Evolutionary conservation across 2,888 invertebrate genomes (phyloP).

Genomic region (Pyralis farinalis): DNA sequence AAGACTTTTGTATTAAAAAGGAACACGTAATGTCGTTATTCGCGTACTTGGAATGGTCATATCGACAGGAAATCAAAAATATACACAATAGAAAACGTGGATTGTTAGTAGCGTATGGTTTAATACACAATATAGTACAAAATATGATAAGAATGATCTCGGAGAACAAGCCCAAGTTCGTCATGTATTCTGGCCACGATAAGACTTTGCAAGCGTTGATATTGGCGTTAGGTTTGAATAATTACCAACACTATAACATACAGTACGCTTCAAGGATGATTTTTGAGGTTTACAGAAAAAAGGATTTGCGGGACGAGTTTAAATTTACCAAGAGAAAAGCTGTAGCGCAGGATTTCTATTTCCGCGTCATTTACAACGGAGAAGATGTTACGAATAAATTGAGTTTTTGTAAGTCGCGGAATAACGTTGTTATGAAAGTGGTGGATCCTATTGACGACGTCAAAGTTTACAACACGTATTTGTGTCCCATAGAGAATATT

Average conservation of each 20-base stretch:
- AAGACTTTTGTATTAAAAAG: constrained; percentile 82
- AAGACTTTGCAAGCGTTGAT: constrained; percentile 92
- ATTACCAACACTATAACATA: constrained; percentile 84
- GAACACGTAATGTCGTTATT: constrained; percentile 90
- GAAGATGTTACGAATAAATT: constrained; percentile 91
- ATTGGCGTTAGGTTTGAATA: constrained; percentile 87
- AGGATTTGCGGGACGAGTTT: constrained; percentile 65
- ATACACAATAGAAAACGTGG: constrained; percentile 83
- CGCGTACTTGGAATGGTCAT: constrained; percentile 91
- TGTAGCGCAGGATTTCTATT: constrained; percentile 86
- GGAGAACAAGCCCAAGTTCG: constrained; percentile 86
- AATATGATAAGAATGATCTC: constrained; percentile 91
- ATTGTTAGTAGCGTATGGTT: constrained; percentile 89
- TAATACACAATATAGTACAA: constrained; percentile 89
- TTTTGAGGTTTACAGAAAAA: constrained; percentile 92
- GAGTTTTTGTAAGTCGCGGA: constrained; percentile 87
- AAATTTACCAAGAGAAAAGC: constrained; percentile 79
- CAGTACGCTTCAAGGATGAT: constrained; percentile 93
- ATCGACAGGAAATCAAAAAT: constrained; percentile 83
- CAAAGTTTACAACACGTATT: constrained; percentile 68
- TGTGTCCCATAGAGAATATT: constrained; percentile 93
- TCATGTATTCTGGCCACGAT: constrained; percentile 95
- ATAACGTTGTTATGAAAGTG: constrained; percentile 71
- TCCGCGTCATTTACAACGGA: constrained; percentile 92
- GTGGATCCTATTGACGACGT: constrained; percentile 55